Base-by-base conservation (phyloP, 1,140 invertebrate genomes). In the Paralvinella palmiformis region DNA sequence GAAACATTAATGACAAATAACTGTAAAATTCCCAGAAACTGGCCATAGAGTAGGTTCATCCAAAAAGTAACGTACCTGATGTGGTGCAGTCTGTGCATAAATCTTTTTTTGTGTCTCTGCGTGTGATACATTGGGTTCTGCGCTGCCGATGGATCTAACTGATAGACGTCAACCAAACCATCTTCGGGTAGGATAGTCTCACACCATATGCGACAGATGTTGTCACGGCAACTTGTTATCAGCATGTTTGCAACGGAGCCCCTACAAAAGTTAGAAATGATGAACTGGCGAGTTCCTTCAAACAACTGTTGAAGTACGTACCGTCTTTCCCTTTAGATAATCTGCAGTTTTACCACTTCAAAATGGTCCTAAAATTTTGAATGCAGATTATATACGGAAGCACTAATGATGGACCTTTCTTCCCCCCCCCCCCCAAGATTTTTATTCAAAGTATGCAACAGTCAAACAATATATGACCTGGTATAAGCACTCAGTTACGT, bases 161-260 rank as follows among this genome's bases (percentile, higher is more conserved):
- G 90, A 57, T 87, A 89, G 81, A 93, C 64, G 61, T 80, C 75
- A 36, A 94, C 87, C 68, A 95, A 82, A 33, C 94, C 92, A 85
- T 97, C 94, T 77, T 98, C 95, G 0, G 94, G 94, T 59, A 97
- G 84, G 66, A 97, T 88, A 2, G 95, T 98, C 83, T 99, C 95
- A 24, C 94, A 91, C 96, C 96, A 99, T 69, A 99, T 87, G 57
- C 96, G 88, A 76, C 95, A 98, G 69, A 98, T 98, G 81, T 98
- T 98, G 80, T 99, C 96, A 71, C 91, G 85, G 82, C 96, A 98
- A 17, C 94, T 98, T 52, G 96, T 98, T 32, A 99, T 91, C 68
- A 99, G 80, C 88, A 97, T 96, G 82, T 99, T 98, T 58, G 92
- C 94, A 33, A 98, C 92, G 56, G 93, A 92, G 27, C 92, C 91